A percentile compares a stretch with the other conserved stretches of the same genome.
These are phyloP conservation scores for Callospermophilus lateralis DNA, from an alignment of 2,113 vertebrate genomes.

Conservation along the genomic window DNA sequence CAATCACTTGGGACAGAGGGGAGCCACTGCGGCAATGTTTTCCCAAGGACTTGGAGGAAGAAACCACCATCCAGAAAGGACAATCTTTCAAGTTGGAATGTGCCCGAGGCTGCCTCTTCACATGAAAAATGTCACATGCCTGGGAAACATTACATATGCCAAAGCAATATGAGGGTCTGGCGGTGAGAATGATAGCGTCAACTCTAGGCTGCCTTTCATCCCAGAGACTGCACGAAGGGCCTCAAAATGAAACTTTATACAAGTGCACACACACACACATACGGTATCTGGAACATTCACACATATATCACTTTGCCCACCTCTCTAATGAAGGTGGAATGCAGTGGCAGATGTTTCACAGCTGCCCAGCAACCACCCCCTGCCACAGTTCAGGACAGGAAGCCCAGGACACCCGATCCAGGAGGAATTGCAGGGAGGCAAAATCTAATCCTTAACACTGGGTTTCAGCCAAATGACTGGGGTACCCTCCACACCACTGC, in stretches of 20 bases:
- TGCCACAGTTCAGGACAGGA: slow-evolving; percentile 67
- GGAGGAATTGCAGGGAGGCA: slow-evolving; percentile 69
- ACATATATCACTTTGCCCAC: slow-evolving; percentile 76
- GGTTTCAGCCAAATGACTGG: slow-evolving; percentile 64
- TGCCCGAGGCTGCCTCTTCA: slow-evolving; percentile 69
- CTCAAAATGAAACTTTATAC: slow-evolving; percentile 82
- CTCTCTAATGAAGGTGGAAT: slow-evolving; percentile 81
- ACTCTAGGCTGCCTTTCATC: slow-evolving; percentile 64
- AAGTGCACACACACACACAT: slow-evolving; percentile 74
- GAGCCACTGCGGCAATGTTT: slow-evolving; percentile 34
- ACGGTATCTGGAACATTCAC: slow-evolving; percentile 66
- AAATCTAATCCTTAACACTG: slow-evolving; percentile 66
- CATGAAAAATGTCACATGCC: slow-evolving; percentile 73
- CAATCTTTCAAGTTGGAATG: slow-evolving; percentile 72
- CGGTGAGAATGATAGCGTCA: slow-evolving; percentile 79
- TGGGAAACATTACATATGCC: slow-evolving; percentile 75
- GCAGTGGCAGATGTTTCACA: slow-evolving; percentile 78
- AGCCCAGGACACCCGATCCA: slow-evolving; percentile 77
- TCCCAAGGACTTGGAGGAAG: slow-evolving; percentile 70
- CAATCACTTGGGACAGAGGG: not conserved
- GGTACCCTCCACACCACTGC: not conserved
- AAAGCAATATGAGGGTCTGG: slow-evolving; percentile 42
- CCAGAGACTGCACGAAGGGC: slow-evolving; percentile 56
- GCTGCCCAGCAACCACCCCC: slow-evolving; percentile 64
- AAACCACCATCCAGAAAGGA: slow-evolving; percentile 62